Conservation (phyloP, 53 echinoderm and acorn worm species). For the Paracentrotus lividus region DNA sequence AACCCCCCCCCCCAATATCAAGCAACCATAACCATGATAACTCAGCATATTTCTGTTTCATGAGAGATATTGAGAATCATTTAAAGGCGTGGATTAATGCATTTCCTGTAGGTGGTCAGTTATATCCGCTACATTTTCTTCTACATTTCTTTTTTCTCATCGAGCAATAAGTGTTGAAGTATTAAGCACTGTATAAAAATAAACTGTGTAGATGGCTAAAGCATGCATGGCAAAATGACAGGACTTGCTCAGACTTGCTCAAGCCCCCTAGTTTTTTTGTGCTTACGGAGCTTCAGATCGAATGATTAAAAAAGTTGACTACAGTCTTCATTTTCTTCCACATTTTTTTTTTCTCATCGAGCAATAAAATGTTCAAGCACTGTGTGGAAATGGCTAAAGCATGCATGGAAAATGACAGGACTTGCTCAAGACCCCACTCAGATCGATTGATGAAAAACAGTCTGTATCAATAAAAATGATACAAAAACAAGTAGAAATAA, state of each 20-base stretch:
- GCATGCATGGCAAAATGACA: background rate
- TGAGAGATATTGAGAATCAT: background rate
- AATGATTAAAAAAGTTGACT: too few relatives aligned
- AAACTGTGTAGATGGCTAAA: background rate
- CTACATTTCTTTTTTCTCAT: background rate
- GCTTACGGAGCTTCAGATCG: too few relatives aligned
- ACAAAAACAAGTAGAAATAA: too few relatives aligned
- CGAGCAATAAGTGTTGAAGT: background rate
- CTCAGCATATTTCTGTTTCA: conserved; percentile 30
- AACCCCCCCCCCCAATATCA: background rate
- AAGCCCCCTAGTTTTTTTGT: too few relatives aligned
- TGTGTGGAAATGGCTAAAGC: too few relatives aligned
- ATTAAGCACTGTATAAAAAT: background rate
- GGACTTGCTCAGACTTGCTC: background rate
- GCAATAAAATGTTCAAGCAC: too few relatives aligned
- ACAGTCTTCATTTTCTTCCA: too few relatives aligned
- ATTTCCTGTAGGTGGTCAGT: conserved; percentile 28
- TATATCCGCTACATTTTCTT: background rate
- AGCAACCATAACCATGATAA: background rate
- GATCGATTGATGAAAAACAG: too few relatives aligned
- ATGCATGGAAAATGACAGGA: too few relatives aligned
- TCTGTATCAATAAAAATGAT: too few relatives aligned
- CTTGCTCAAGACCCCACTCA: too few relatives aligned
- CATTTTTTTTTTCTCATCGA: too few relatives aligned
- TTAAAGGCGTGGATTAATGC: conserved; percentile 32